Evolutionary conservation across 2,888 invertebrate genomes (phyloP), one percentile per base, ranked within the genome.

Genomic region (Mystacides longicornis): DNA sequence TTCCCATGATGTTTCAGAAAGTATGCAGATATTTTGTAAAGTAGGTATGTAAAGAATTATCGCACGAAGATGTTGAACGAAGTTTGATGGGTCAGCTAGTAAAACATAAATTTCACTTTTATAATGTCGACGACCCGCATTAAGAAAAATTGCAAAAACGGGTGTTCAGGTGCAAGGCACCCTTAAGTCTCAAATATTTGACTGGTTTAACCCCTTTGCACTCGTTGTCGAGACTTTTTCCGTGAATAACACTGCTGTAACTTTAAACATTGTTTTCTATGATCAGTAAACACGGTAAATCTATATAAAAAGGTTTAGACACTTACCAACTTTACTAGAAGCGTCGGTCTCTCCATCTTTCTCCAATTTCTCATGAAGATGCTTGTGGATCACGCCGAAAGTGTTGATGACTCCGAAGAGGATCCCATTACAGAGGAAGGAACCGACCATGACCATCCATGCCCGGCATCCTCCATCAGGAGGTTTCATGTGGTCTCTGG

Each of bases 361-460:
- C 56, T 75, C 68, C 57, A 92, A 74, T 64, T 81, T 80, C 50
- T 81, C 77, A 64, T 81, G 78, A 46, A 93, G 78, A 61, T 85
- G 81, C 5, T 80, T 77, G 68, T 87, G 89, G 61, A 93, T 79
- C 23, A 92, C 83, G 63, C 93, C 88, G 68, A 88, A 93, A 0
- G 89, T 87, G 74, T 95, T 95, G 66, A 95, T 92, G 46, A 92
- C 83, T 48, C 94, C 92, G 71, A 94, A 93, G 51, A 95, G 77
- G 51, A 93, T 84, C 4, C 94, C 94, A 71, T 95, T 94, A 65
- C 89, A 89, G 56, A 92, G 75, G 70, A 94, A 92, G 56, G 93
- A 91, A 45, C 86, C 90, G 43, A 91, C 65, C 80, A 93, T 81
- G 16, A 94, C 86, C 58, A 86, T 71, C 83, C 89, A 91, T 1